Percentiles rank a stretch among this genome's conserved stretches.
Evolutionary conservation across 2,113 vertebrate species (phyloP).

Genomic region (Peromyscus leucopus): DNA sequence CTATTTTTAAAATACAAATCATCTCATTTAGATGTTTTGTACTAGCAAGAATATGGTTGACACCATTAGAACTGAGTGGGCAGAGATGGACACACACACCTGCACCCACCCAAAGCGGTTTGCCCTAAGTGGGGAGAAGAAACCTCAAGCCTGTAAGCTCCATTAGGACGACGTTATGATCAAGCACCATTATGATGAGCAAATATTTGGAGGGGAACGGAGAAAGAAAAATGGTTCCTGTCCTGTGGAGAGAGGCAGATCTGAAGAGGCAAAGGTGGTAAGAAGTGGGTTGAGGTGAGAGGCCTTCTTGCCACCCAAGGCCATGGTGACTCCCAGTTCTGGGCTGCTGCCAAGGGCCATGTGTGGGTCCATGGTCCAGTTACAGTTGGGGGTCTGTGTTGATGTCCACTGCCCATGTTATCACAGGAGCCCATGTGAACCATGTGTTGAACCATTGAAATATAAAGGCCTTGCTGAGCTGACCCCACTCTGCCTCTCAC

Average conservation of each 20-base stretch:
- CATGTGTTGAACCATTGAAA: no score
- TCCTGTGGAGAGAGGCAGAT: not conserved
- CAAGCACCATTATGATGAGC: not conserved
- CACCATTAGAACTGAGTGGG: not conserved
- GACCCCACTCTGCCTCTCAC: no score
- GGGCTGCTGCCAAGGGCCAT: not conserved
- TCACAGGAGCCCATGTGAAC: no score
- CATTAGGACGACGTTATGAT: not conserved
- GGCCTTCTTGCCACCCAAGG: not conserved
- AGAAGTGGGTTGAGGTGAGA: not conserved
- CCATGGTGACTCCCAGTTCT: not conserved
- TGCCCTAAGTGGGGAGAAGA: not conserved
- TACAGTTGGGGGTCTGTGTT: not conserved
- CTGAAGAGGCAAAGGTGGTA: not conserved
- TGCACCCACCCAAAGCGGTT: not conserved
- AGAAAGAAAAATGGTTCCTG: not conserved
- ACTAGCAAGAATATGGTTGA: not conserved
- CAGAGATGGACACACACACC: not conserved
- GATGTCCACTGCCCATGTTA: not conserved
- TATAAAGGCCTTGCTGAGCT: no score
- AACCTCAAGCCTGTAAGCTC: not conserved
- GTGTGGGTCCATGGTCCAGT: not conserved
- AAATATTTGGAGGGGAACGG: not conserved
- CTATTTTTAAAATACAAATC: constrained; percentile 3
- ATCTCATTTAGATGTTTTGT: not conserved